phyloP scores from a whole-genome alignment of 2,888 invertebrate species.

The Limnephilus rhombicus region DNA sequence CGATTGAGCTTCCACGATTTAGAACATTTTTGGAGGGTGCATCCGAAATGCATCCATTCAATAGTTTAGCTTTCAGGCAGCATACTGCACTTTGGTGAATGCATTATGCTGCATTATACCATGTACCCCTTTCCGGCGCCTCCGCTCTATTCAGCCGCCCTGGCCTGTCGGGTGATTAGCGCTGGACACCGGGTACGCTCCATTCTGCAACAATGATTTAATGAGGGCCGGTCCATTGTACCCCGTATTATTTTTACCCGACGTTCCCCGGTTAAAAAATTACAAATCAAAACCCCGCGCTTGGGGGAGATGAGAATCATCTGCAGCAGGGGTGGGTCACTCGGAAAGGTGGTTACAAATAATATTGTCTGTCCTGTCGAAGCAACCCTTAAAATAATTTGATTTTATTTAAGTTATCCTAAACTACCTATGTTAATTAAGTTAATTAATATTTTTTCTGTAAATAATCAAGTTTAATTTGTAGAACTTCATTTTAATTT shows the following conservation, averaged over 20 bases:
- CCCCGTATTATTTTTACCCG: slow-evolving; percentile 15
- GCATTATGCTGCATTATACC: slow-evolving; percentile 9
- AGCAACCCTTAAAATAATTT: not conserved
- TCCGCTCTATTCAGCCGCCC: not conserved
- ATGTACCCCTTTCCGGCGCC: slow-evolving; percentile 6
- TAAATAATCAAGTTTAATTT: too few species aligned
- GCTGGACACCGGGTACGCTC: slow-evolving; percentile 30
- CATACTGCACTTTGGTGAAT: slow-evolving; percentile 24
- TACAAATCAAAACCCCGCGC: slow-evolving; percentile 33
- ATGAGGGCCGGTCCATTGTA: slow-evolving; percentile 47
- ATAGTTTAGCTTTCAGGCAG: not conserved
- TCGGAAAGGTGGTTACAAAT: not conserved
- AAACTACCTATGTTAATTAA: too few species aligned
- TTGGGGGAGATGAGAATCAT: slow-evolving; percentile 45
- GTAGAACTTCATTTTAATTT: too few species aligned
- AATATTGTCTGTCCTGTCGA: not conserved
- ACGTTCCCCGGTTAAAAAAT: slow-evolving; percentile 26
- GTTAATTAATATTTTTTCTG: not conserved
- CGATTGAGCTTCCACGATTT: not conserved
- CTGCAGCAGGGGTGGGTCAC: slow-evolving; percentile 28
- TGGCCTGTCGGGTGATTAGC: slow-evolving; percentile 23
- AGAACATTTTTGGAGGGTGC: not conserved
- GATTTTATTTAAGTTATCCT: too few species aligned
- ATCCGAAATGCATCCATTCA: not conserved
- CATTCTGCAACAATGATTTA: slow-evolving; percentile 47